Base-by-base conservation (phyloP, 2,113 vertebrate genomes). In the Chroicocephalus ridibundus region DNA sequence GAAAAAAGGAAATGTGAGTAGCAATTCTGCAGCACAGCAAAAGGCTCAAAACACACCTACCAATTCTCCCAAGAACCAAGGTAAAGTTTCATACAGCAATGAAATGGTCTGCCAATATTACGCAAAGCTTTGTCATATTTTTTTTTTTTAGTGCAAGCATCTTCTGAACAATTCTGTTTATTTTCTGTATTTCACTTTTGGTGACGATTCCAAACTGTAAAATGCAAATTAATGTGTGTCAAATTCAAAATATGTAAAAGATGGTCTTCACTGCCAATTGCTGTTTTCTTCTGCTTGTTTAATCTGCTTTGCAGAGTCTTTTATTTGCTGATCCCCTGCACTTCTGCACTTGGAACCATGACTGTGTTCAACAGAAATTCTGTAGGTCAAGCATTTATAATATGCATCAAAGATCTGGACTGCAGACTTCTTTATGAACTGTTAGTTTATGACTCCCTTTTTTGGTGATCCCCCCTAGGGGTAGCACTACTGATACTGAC, bases 21-120 rank as follows among this genome's bases (percentile, higher is more conserved):
- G 95, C 34, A 98, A 68, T 91, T 80, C 95, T 83, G 76, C 96
- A 94, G 49, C 94, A 65, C 99, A 99, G 71, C 95, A 96, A 72
- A 99, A 98, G 84, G 97, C 97, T 88, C 99, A 98, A 97, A 98
- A 92, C 87, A 91, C 98, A 46, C 81, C 98, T 55, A 91, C 96
- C 52, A 94, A 32, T 86, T 90, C 97, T 94, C 86, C 95, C 54
- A 99, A 99, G 90, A 98, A 88, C 84, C 98, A 98, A 94, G 99
- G 99, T 99, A 98, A 98, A 98, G 65, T 55, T 81, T 91, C 26
- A 31, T 32, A 38, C 5, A 47, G 27, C 52, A 85, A 11, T 88
- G 52, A 81, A 60, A 74, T 5, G 1, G 42, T 86, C 34, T 90
- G 47, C 25, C 24, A 26, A 64, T 78, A 34, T 80, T 94, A 38